Conservation (phyloP, 2,888 invertebrate species). For the Hermaeophaga mercurialis region DNA sequence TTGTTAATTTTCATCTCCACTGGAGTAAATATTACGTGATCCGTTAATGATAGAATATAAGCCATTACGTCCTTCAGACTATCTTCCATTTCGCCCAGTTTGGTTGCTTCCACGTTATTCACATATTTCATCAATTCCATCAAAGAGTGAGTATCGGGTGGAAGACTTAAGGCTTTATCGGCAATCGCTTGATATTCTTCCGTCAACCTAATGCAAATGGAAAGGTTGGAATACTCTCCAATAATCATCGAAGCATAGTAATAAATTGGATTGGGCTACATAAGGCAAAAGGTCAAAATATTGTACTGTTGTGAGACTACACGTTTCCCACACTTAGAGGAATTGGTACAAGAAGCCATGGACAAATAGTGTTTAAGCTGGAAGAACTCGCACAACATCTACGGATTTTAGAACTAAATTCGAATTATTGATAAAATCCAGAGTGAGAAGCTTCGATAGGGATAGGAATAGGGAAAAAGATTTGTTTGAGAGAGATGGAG, state of each 20-base stretch:
- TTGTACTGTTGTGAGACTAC: no score
- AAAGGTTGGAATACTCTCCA: not conserved
- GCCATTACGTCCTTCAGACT: constrained; percentile 69
- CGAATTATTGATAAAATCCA: no score
- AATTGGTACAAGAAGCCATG: no score
- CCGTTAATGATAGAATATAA: constrained; percentile 83
- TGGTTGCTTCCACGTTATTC: constrained; percentile 72
- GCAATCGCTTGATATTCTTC: constrained; percentile 84
- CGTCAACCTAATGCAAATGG: constrained; percentile 68
- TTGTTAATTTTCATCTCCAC: constrained; percentile 89
- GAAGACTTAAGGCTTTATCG: constrained; percentile 77
- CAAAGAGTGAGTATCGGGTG: constrained; percentile 82
- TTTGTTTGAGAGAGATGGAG: no score
- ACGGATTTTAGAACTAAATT: no score
- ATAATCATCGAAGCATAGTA: not conserved
- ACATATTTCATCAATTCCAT: constrained; percentile 83
- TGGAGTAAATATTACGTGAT: constrained; percentile 79
- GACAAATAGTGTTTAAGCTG: no score
- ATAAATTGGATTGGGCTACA: no score
- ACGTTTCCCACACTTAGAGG: no score
- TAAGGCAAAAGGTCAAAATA: no score
- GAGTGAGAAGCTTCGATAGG: no score
- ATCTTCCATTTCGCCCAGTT: constrained; percentile 76
- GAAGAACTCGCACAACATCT: no score
- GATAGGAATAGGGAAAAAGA: no score